Evolutionary conservation across 2,888 invertebrate species (phyloP).

Genomic region (Drosophila parthenogenetica): DNA sequence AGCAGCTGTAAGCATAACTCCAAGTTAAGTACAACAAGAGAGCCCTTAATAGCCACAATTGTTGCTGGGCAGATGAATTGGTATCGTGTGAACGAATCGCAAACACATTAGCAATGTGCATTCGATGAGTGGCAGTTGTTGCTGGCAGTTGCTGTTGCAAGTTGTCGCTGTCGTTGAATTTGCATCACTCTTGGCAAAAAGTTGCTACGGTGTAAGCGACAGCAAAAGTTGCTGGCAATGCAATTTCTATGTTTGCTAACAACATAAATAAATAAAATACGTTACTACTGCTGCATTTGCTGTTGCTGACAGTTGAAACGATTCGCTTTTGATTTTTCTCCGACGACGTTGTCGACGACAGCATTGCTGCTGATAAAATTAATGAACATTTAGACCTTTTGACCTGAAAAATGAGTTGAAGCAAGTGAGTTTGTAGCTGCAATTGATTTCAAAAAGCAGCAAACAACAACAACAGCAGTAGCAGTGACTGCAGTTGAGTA

Average conservation of each 20-base stretch:
- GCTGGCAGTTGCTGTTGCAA: constrained; percentile 29
- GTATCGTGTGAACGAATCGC: constrained; percentile 44
- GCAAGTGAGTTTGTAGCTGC: constrained; percentile 27
- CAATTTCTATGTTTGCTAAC: constrained; percentile 65
- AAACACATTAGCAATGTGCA: constrained; percentile 61
- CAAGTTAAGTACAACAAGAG: background rate
- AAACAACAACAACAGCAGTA: constrained; percentile 2
- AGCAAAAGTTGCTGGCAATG: constrained; percentile 44
- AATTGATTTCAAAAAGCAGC: constrained; percentile 44
- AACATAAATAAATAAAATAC: constrained; percentile 63
- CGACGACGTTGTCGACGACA: constrained; percentile 21
- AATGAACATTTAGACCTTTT: constrained; percentile 71
- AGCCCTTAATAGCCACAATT: background rate
- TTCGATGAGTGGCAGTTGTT: constrained; percentile 50
- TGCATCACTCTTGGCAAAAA: constrained; percentile 39
- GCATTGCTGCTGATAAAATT: constrained; percentile 60
- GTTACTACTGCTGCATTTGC: constrained; percentile 42
- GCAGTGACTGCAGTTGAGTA: background rate
- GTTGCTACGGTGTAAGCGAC: background rate
- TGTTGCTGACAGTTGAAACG: constrained; percentile 62
- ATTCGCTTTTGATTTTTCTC: constrained; percentile 60
- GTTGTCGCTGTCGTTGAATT: constrained; percentile 41
- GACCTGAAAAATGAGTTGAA: constrained; percentile 59
- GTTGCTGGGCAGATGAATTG: constrained; percentile 31
- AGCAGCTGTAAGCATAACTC: background rate